A percentile compares a stretch with the other conserved stretches of the same genome.
These are phyloP conservation scores for Acestrorhynchus altus DNA, from an alignment of 2,797 vertebrate species.

Conservation along the genomic window DNA sequence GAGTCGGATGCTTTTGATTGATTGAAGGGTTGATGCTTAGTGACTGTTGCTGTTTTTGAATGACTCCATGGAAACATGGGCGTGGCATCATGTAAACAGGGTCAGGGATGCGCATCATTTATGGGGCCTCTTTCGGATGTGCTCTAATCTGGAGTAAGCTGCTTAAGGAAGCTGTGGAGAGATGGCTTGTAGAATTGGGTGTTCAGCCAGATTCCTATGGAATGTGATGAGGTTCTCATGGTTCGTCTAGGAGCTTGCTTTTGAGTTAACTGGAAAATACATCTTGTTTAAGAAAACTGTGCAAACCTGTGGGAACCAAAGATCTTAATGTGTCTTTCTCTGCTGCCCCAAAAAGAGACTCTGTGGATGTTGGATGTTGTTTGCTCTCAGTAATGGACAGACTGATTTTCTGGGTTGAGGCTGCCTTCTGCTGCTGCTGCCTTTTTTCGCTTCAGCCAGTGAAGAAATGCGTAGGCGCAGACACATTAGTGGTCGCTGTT, in stretches of 20 bases:
- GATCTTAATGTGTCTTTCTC: background rate
- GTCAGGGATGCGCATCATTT: conserved; percentile 30
- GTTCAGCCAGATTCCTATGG: background rate
- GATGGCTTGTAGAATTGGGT: background rate
- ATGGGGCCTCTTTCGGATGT: conserved; percentile 61
- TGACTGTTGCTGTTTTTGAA: conserved; percentile 26
- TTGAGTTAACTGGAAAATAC: background rate
- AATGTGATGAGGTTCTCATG: background rate
- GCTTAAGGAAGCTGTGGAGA: conserved; percentile 65
- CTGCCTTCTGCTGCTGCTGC: background rate
- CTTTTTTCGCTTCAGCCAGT: background rate
- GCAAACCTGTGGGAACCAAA: background rate
- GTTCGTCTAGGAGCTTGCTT: background rate
- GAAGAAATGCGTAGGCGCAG: background rate
- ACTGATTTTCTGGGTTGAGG: background rate
- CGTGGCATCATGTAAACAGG: conserved; percentile 34
- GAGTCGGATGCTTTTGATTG: conserved; percentile 17
- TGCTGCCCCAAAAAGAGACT: background rate
- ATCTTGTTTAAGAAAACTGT: background rate
- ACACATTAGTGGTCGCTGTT: background rate
- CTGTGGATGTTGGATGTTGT: background rate
- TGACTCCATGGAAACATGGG: conserved; percentile 21
- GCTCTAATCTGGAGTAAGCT: conserved; percentile 73
- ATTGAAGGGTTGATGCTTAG: conserved; percentile 29
- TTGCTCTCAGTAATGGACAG: background rate